Base-by-base conservation (phyloP, 2,888 invertebrate genomes). In the Carcina quercana region DNA sequence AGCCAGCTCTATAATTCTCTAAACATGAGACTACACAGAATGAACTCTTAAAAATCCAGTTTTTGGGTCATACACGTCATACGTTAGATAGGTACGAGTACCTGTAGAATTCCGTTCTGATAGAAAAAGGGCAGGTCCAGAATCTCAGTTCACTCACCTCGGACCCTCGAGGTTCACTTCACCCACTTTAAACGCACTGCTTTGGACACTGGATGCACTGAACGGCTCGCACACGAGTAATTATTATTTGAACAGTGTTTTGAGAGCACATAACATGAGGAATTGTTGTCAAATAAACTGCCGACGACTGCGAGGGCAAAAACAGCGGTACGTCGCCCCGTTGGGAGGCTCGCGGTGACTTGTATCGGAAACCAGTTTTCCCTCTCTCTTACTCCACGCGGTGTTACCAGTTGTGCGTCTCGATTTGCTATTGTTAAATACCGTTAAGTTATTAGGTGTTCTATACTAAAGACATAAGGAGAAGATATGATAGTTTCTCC, bases 241-340 rank as follows among this genome's bases (percentile, higher is more conserved):
- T n/a, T 59, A 50, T 62, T 64, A 50, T 61, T 54, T 32, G 53
- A 61, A 63, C 59, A 56, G 45, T 47, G 44, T 49, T 56, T 62
- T 59, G 50, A 46, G 48, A 42, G 44, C 53, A 43, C 50, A 59
- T 61, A 68, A 69, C 65, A 64, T 43, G 38, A 47, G 44, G 53
- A 60, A 66, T 60, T 70, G 65, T 71, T 71, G 58, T 67, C 62
- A 61, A 69, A 71, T 71, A 68, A 55, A 65, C 65, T 63, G 53
- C 51, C 49, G 55, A 47, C n/a, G n/a, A n/a, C n/a, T n/a, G n/a
- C n/a, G n/a, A n/a, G n/a, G n/a, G 54, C 59, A 71, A 71, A 63
- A 64, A 63, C 60, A 8, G 14, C 7, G 54, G 53, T 52, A 40
- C 43, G 36, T 10, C 7, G 22, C n/a, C 54, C 53, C 52, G 60